Base-by-base conservation (phyloP, 2,113 vertebrate species). In the Gavialis gangeticus region DNA sequence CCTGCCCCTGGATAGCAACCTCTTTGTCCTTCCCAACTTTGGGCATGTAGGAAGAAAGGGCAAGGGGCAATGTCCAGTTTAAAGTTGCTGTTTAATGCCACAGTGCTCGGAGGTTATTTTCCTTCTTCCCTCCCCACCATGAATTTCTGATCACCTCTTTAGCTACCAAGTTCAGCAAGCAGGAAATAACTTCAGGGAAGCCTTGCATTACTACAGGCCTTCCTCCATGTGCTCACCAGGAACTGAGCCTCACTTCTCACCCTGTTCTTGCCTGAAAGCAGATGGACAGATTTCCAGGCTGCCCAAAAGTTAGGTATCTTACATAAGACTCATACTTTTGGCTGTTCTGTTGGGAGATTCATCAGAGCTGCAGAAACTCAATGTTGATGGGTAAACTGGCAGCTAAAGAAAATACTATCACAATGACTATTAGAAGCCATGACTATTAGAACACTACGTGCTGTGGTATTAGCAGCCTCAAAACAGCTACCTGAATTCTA, bases 71-170 rank as follows among this genome's bases (percentile, higher is more conserved):
- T 16, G 17, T 1, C 16, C n/a, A 78, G n/a, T 25, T 27, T 37
- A 87, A 71, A 91, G 69, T n/a, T 30, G 30, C 37, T 57, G 21
- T 63, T 78, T 82, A 71, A 75, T 22, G 28, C 28, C 19, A 37
- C 4, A 8, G 54, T 11, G 4, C 12, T 56, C n/a, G 37, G 16
- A 75, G 84, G 4, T 69, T 46, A 46, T 46, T 46, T 3, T 16
- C 57, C 46, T 12, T 1, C 15, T 62, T 88, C 12, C 18, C 57
- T 10, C 1, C 14, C 24, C 59, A 14, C 22, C 1, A 19, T 1
- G 28, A 59, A 34, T 27, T 46, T 82, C 28, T 28, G 55, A 56
- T 34, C 84, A 14, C 22, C 54, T 28, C 73, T 66, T 28, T 19
- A 84, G 75, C 17, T 75, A 60, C 10, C 25, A 18, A 67, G n/a